Evolutionary conservation across 2,113 vertebrate species (phyloP).

Genomic region (Lethenteron camtschaticum): DNA sequence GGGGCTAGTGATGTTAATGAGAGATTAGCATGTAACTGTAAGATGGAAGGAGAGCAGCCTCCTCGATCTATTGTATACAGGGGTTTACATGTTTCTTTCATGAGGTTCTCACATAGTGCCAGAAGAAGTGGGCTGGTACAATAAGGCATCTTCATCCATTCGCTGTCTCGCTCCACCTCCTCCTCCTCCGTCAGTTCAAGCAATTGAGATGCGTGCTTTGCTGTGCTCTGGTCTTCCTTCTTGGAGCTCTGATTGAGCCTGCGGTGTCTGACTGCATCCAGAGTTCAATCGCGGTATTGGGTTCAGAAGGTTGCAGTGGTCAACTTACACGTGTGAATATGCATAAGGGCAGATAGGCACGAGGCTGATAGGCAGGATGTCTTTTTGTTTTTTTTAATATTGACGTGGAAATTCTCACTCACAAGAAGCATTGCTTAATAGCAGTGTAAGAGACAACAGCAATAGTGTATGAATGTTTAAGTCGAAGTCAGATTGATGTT

Average conservation of each 20-base stretch:
- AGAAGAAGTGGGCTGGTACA: no score
- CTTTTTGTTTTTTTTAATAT: neutral
- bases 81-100: no score
- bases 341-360: neutral
- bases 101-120: no score
- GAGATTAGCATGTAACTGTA: no score
- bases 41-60: no score
- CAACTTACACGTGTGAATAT: neutral
- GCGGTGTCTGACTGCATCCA: neutral
- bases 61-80: no score
- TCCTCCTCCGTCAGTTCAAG: constrained; percentile 1
- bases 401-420: neutral
- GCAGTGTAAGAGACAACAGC: constrained; percentile 3
- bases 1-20: no score
- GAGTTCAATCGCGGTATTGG: neutral
- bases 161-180: neutral
- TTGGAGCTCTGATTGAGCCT: constrained; percentile 2
- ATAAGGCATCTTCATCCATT: neutral
- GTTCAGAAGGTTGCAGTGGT: neutral
- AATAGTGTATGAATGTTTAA: neutral
- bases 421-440: neutral
- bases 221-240: neutral
- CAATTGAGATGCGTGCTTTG: neutral
- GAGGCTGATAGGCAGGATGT: constrained; percentile 1
- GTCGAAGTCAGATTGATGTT: neutral